These are phyloP conservation scores for Flexamia atlantica DNA, from an alignment of 2,888 invertebrate genomes.

Conservation along the genomic window DNA sequence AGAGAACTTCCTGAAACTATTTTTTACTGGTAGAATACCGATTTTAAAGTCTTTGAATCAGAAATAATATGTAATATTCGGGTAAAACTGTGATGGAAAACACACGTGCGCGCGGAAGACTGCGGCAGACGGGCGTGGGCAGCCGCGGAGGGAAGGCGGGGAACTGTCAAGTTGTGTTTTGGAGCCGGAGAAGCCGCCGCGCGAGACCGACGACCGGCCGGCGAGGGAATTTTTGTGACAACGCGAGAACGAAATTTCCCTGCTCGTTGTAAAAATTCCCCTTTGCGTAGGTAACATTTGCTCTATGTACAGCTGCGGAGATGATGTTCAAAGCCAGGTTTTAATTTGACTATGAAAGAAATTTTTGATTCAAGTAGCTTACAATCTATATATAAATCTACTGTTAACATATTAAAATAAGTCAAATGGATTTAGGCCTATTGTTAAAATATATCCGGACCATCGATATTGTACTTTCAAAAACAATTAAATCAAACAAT, in stretches of 20 bases:
- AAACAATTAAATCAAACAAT: no score
- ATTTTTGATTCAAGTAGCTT: no score
- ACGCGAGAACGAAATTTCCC: slow-evolving; percentile 35
- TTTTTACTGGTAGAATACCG: background rate
- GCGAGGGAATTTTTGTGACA: slow-evolving; percentile 6
- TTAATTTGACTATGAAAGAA: no score
- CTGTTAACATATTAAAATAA: no score
- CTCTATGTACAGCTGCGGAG: no score
- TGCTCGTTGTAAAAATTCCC: background rate
- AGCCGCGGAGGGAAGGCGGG: background rate
- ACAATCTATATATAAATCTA: no score
- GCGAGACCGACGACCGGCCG: background rate
- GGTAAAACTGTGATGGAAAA: background rate
- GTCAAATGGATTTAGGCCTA: no score
- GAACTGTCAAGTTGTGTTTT: slow-evolving; percentile 23
- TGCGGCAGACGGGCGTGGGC: background rate
- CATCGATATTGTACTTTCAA: no score
- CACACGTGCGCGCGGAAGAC: slow-evolving; percentile 5
- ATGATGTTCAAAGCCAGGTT: no score
- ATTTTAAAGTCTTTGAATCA: background rate
- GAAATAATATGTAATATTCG: background rate
- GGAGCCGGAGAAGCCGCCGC: background rate
- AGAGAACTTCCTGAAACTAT: background rate
- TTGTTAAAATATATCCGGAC: no score
- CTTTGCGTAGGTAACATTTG: no score